Conservation (phyloP, 1,140 invertebrate genomes). For the Megathymus violae region DNA sequence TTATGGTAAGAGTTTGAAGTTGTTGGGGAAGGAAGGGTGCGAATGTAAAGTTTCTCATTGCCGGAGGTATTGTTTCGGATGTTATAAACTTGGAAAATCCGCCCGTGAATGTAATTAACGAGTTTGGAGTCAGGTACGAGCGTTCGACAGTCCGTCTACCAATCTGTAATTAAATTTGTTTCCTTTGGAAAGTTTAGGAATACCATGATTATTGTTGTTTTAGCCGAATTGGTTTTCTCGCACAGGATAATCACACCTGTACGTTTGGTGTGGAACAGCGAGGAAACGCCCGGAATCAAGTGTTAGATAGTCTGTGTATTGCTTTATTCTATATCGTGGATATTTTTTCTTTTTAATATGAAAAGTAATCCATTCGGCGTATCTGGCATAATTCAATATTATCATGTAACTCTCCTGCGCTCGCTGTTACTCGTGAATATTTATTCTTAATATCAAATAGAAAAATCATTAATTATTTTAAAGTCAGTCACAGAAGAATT, state of each 20-base stretch:
- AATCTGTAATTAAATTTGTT: constrained; percentile 54
- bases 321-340: too few relatives aligned
- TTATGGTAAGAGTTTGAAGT: constrained; percentile 3
- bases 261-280: too few relatives aligned
- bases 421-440: not conserved
- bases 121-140: constrained; percentile 48
- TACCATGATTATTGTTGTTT: constrained; percentile 7
- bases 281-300: too few relatives aligned
- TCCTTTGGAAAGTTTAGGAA: constrained; percentile 43
- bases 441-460: not conserved
- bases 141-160: constrained; percentile 33
- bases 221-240: not conserved
- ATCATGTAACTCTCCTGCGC: too few relatives aligned
- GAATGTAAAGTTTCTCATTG: constrained; percentile 32
- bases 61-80: constrained; percentile 31
- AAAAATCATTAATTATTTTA: too few relatives aligned
- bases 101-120: constrained; percentile 47
- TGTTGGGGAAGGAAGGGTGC: constrained; percentile 32
- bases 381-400: too few relatives aligned
- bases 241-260: not conserved
- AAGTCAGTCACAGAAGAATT: not conserved
- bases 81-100: constrained; percentile 47
- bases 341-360: too few relatives aligned
- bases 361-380: too few relatives aligned
- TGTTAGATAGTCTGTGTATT: too few relatives aligned